These are phyloP conservation scores for Dasypogon diadema DNA, from an alignment of 2,888 invertebrate species.

Conservation along the genomic window DNA sequence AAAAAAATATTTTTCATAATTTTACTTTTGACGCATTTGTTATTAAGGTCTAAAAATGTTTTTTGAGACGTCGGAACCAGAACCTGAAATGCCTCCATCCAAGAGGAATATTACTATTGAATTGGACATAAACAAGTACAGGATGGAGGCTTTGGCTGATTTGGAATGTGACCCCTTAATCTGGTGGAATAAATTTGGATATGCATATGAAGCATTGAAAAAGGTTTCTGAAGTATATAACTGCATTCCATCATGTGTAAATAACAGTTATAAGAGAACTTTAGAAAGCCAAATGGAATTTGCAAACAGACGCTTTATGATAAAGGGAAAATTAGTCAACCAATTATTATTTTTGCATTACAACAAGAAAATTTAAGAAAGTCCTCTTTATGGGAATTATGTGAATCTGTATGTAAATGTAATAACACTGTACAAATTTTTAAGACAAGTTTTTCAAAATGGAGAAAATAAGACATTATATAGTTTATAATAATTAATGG, in stretches of 20 bases:
- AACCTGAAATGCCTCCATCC: slow-evolving; percentile 43
- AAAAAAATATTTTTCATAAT: too few relatives aligned
- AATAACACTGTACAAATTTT: not conserved
- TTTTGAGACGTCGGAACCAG: slow-evolving; percentile 57
- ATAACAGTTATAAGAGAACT: slow-evolving; percentile 55
- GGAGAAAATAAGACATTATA: too few relatives aligned
- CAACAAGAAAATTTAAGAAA: slow-evolving; percentile 19
- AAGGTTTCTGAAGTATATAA: slow-evolving; percentile 60
- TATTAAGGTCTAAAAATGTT: slow-evolving; percentile 59
- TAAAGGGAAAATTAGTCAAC: slow-evolving; percentile 18
- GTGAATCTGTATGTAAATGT: not conserved
- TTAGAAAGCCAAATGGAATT: slow-evolving; percentile 20
- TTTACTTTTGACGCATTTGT: not conserved
- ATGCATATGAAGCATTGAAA: slow-evolving; percentile 59
- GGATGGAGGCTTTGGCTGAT: slow-evolving; percentile 58
- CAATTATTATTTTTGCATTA: slow-evolving; percentile 39
- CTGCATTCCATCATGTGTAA: slow-evolving; percentile 60
- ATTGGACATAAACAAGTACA: slow-evolving; percentile 60
- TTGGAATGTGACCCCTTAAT: slow-evolving; percentile 61
- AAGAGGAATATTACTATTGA: slow-evolving; percentile 54
- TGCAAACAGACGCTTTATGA: not conserved
- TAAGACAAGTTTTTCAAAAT: not conserved
- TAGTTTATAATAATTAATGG: too few relatives aligned
- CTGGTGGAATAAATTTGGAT: slow-evolving; percentile 62
- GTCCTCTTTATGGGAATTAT: too few relatives aligned